Conservation (phyloP, 2,797 vertebrate genomes). For the Jordanella pulchra region DNA sequence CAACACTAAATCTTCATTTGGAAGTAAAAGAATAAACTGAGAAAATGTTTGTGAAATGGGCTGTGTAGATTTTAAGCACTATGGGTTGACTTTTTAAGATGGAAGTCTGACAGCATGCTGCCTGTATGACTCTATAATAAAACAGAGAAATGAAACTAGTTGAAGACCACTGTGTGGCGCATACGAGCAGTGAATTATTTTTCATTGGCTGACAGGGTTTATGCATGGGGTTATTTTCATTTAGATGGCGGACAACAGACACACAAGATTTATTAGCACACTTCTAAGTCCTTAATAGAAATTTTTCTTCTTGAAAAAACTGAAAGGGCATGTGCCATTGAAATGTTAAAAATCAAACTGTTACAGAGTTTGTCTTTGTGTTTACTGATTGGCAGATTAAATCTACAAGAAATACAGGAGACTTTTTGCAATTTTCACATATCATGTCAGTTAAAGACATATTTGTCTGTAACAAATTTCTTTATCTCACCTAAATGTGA, state of each 20-base stretch:
- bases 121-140: conserved; percentile 29
- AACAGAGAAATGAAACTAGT: conserved; percentile 21
- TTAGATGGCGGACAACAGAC: conserved; percentile 22
- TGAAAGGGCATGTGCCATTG: background rate
- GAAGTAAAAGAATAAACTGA: conserved; percentile 16
- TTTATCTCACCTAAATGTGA: background rate
- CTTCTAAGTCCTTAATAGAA: conserved; percentile 3
- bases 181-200: conserved; percentile 23
- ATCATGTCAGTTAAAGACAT: background rate
- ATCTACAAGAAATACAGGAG: background rate
- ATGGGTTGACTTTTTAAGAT: conserved; percentile 26
- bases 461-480: background rate
- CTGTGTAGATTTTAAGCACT: conserved; percentile 18
- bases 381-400: conserved; percentile 4
- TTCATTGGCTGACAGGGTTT: conserved; percentile 16
- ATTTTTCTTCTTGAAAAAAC: background rate
- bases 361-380: conserved; percentile 8
- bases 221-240: conserved; percentile 36
- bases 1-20: conserved; percentile 30
- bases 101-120: conserved; percentile 10
- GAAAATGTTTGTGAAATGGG: conserved; percentile 29
- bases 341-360: conserved; percentile 8
- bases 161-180: conserved; percentile 18
- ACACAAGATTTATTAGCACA: conserved; percentile 16
- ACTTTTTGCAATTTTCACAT: background rate